Evolutionary conservation across 1,140 invertebrate genomes (phyloP).

Genomic region (Pantala flavescens): DNA sequence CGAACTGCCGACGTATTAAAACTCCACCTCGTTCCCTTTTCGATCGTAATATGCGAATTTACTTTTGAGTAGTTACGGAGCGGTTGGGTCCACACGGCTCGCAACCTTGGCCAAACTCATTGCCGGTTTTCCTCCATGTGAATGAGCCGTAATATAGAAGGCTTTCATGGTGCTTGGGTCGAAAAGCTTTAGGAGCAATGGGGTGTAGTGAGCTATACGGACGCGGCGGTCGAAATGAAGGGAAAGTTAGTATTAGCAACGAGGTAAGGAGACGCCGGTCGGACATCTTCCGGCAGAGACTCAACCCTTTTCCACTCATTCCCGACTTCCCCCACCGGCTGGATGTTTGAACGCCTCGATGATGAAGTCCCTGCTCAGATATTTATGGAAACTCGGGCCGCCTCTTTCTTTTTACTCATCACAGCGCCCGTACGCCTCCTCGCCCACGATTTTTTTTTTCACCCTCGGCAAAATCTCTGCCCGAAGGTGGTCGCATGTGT

Average conservation of each 20-base stretch:
- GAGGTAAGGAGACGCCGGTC: background rate
- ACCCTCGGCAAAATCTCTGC: background rate
- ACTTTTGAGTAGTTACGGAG: background rate
- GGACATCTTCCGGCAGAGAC: background rate
- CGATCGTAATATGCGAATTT: background rate
- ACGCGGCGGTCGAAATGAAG: background rate
- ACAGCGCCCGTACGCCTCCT: background rate
- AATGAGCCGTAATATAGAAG: background rate
- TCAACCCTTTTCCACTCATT: background rate
- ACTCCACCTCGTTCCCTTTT: background rate
- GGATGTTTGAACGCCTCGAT: background rate
- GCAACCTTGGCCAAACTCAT: background rate
- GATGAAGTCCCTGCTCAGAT: constrained; percentile 3
- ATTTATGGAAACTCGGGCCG: background rate
- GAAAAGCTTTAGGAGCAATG: no score
- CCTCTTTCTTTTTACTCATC: background rate
- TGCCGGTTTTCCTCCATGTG: background rate
- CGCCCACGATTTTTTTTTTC: background rate
- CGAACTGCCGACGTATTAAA: background rate
- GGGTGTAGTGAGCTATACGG: background rate
- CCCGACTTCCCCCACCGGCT: background rate
- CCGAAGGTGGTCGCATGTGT: background rate
- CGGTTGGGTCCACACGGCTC: background rate
- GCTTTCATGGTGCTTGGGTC: background rate
- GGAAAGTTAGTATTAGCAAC: background rate